phyloP scores from a whole-genome alignment of 2,113 vertebrate species.

The Plotosus lineatus region DNA sequence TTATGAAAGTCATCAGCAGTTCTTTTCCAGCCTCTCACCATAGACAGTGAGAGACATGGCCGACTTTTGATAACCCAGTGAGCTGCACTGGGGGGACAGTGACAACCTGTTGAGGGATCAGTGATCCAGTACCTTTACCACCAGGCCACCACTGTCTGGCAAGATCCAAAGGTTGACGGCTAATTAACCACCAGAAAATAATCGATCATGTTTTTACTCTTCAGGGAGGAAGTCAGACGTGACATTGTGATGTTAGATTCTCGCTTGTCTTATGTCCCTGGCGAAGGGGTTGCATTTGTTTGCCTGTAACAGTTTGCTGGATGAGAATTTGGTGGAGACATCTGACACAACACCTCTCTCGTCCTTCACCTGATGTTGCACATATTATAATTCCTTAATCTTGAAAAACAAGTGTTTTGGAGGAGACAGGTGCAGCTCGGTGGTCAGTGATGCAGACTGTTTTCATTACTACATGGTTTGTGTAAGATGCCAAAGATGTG shows the following conservation, averaged over 20 bases:
- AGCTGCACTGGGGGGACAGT: too few relatives aligned
- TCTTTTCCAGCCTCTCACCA: too few relatives aligned
- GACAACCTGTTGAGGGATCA: too few relatives aligned
- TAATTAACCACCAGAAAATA: neutral
- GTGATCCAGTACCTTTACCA: too few relatives aligned
- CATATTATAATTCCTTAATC: constrained; percentile 11
- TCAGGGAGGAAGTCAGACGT: neutral
- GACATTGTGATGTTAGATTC: neutral
- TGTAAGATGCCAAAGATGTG: neutral
- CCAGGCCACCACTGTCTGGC: too few relatives aligned
- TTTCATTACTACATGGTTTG: neutral
- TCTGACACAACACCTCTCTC: neutral
- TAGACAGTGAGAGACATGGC: too few relatives aligned
- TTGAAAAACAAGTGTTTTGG: constrained; percentile 16
- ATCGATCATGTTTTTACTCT: neutral
- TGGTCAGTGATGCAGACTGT: constrained; percentile 10
- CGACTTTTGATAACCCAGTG: too few relatives aligned
- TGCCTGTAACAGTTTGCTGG: constrained; percentile 31
- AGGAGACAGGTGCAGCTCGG: neutral
- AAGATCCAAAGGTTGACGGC: neutral
- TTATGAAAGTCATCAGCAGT: too few relatives aligned
- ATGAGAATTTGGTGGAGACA: constrained; percentile 47
- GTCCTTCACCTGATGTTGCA: constrained; percentile 20
- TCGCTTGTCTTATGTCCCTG: neutral
- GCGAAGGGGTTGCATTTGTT: constrained; percentile 2